A percentile compares a stretch with the other conserved stretches of the same genome.
Conservation (phyloP, 2,888 invertebrate genomes). For the Brenthis hecate region DNA sequence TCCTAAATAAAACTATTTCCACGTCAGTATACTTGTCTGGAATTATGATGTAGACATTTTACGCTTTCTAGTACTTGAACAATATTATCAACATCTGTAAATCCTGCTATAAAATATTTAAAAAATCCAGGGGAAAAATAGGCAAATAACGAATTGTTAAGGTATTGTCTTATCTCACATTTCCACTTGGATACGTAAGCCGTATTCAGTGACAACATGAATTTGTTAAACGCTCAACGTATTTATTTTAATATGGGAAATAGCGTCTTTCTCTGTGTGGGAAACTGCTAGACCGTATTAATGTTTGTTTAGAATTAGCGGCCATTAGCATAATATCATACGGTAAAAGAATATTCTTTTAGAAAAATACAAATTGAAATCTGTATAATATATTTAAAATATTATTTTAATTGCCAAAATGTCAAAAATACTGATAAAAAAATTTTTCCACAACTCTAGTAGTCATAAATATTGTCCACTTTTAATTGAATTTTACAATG, state of each 20-base stretch:
- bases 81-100: too few relatives aligned
- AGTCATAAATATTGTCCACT: too few relatives aligned
- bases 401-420: too few relatives aligned
- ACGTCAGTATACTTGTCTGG: neutral
- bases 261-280: neutral
- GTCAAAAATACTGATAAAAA: too few relatives aligned
- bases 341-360: too few relatives aligned
- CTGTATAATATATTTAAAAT: too few relatives aligned
- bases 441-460: too few relatives aligned
- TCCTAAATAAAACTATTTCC: too few relatives aligned
- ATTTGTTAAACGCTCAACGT: constrained; percentile 16
- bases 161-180: constrained; percentile 32
- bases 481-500: too few relatives aligned
- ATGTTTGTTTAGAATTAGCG: neutral
- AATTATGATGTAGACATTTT: neutral
- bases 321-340: neutral
- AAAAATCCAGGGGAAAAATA: constrained; percentile 16
- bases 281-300: neutral
- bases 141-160: constrained; percentile 27
- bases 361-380: too few relatives aligned
- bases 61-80: too few relatives aligned
- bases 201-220: constrained; percentile 24
- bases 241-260: constrained; percentile 8
- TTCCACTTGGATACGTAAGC: constrained; percentile 34
- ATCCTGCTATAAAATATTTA: neutral